Evolutionary conservation across 1,140 invertebrate species (phyloP).

Genomic region (Glossosoma conforme): DNA sequence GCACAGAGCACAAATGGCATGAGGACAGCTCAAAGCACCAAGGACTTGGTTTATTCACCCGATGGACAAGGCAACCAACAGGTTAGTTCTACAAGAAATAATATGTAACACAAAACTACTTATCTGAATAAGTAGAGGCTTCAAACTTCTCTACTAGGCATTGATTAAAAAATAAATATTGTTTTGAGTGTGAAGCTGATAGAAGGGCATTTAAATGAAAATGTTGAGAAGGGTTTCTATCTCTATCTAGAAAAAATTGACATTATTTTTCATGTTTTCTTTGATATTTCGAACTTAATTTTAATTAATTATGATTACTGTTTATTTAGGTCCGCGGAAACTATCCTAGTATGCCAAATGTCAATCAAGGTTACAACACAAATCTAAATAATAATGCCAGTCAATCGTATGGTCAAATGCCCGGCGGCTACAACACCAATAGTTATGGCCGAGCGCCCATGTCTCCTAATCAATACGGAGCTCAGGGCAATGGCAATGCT

Average conservation of each 20-base stretch:
- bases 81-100: not conserved
- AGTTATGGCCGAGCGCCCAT: conserved; percentile 4
- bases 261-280: too few species aligned
- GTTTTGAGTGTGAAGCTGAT: too few species aligned
- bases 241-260: too few species aligned
- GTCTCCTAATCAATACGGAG: conserved; percentile 15
- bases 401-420: conserved; percentile 16
- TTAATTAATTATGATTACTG: not conserved
- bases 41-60: conserved; percentile 10
- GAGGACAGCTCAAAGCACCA: conserved; percentile 18
- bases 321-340: conserved; percentile 23
- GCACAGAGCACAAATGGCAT: conserved; percentile 29
- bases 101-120: not conserved
- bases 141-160: too few species aligned
- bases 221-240: too few species aligned
- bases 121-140: too few species aligned
- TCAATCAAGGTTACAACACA: conserved; percentile 32
- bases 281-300: too few species aligned
- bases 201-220: too few species aligned
- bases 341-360: conserved; percentile 44
- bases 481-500: not conserved
- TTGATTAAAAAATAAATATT: too few species aligned
- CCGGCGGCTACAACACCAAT: conserved; percentile 1
- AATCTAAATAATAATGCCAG: conserved; percentile 2
- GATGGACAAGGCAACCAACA: conserved; percentile 11